Evolutionary conservation across 2,888 invertebrate genomes (phyloP).

Genomic region (Diaprepes abbreviatus): DNA sequence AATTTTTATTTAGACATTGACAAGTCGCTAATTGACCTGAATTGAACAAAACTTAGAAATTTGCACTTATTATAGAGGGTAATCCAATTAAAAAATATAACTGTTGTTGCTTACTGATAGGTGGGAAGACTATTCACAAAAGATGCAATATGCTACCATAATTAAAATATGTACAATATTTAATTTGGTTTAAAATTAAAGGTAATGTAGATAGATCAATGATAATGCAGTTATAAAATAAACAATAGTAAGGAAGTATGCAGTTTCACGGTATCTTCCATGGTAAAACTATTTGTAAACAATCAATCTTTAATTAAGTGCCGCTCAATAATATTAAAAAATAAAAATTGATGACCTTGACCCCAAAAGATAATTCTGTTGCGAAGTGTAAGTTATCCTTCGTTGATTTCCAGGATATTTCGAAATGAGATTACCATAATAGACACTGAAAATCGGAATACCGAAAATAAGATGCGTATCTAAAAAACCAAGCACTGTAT

Average conservation of each 20-base stretch:
- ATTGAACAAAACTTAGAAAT: too few species aligned
- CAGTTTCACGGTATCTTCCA: constrained; percentile 5
- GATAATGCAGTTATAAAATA: constrained; percentile 1
- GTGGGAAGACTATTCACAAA: too few species aligned
- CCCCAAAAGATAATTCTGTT: constrained; percentile 39
- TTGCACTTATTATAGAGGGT: too few species aligned
- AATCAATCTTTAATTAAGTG: not conserved
- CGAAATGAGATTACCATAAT: constrained; percentile 29
- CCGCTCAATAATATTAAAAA: not conserved
- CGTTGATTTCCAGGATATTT: constrained; percentile 38
- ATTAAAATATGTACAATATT: too few species aligned
- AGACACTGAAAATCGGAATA: constrained; percentile 15
- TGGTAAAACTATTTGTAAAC: constrained; percentile 6
- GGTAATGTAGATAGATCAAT: too few species aligned
- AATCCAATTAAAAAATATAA: too few species aligned
- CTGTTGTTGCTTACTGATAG: too few species aligned
- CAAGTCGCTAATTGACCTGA: too few species aligned
- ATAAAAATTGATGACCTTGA: constrained; percentile 40
- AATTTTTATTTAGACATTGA: too few species aligned
- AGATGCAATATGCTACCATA: too few species aligned
- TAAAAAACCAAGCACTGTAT: not conserved
- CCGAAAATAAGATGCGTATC: constrained; percentile 16
- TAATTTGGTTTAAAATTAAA: too few species aligned
- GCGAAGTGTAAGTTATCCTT: not conserved
- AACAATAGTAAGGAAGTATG: constrained; percentile 12